These are phyloP conservation scores for Peucedramus taeniatus DNA, from an alignment of 2,113 vertebrate species.

Conservation along the genomic window DNA sequence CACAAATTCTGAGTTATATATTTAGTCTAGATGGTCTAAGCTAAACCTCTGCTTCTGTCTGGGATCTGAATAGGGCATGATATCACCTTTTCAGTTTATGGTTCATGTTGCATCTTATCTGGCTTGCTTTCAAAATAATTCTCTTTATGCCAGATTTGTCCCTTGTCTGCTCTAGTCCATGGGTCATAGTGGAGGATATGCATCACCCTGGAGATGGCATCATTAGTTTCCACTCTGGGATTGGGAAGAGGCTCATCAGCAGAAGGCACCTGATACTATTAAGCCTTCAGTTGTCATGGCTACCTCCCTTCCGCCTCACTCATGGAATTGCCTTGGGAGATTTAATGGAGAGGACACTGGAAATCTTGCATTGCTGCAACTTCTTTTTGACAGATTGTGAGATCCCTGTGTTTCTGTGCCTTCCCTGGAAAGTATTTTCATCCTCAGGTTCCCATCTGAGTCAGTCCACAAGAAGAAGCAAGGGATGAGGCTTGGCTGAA, in stretches of 20 bases:
- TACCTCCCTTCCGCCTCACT: slow-evolving; percentile 1
- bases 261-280: slow-evolving; percentile 46
- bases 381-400: background rate
- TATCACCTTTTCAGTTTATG: background rate
- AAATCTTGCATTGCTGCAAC: background rate
- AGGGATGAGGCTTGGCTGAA: background rate
- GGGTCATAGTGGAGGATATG: background rate
- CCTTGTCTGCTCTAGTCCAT: background rate
- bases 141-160: background rate
- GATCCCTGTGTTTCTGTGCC: background rate
- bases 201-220: slow-evolving; percentile 30
- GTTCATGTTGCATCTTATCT: background rate
- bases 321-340: background rate
- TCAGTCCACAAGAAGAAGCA: background rate
- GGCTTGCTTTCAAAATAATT: slow-evolving; percentile 1
- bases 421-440: background rate
- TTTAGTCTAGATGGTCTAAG: background rate
- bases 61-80: background rate
- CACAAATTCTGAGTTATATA: background rate
- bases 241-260: background rate
- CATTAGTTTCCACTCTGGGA: slow-evolving; percentile 27
- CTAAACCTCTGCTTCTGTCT: background rate
- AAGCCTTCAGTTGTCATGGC: slow-evolving; percentile 52
- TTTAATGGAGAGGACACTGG: slow-evolving; percentile 48
- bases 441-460: background rate